These are phyloP conservation scores for Sebastes minor DNA, from an alignment of 2,797 vertebrate genomes.

Conservation along the genomic window DNA sequence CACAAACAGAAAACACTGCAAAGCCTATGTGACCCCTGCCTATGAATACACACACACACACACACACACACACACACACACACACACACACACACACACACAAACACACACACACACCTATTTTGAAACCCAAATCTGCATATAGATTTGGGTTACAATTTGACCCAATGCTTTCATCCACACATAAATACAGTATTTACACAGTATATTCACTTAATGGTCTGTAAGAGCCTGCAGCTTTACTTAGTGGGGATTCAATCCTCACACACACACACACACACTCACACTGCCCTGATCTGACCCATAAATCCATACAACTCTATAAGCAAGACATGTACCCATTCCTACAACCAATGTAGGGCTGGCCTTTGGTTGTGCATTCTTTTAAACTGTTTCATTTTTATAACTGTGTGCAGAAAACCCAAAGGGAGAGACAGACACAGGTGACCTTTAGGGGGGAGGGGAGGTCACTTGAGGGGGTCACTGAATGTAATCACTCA, in stretches of 20 bases:
- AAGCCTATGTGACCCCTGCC: slow-evolving; percentile 26
- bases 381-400: slow-evolving; percentile 11
- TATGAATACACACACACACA: slow-evolving; percentile 17
- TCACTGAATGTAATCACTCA: slow-evolving; percentile 55
- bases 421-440: slow-evolving; percentile 36
- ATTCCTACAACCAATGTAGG: neutral
- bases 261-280: neutral
- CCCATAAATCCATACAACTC: slow-evolving; percentile 14
- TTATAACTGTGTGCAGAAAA: slow-evolving; percentile 7
- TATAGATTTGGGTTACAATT: slow-evolving; percentile 32
- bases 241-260: slow-evolving; percentile 23
- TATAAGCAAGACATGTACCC: neutral
- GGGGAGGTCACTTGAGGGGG: slow-evolving; percentile 32
- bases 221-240: slow-evolving; percentile 45
- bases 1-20: slow-evolving; percentile 61
- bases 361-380: neutral
- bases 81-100: slow-evolving; percentile 14
- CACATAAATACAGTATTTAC: slow-evolving; percentile 34
- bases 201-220: slow-evolving; percentile 11
- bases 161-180: slow-evolving; percentile 3
- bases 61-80: slow-evolving; percentile 20
- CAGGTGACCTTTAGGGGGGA: slow-evolving; percentile 61
- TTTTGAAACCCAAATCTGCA: slow-evolving; percentile 27
- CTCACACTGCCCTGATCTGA: neutral
- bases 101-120: slow-evolving; percentile 18